These are phyloP conservation scores for Tetropium fuscum DNA, from an alignment of 2,888 invertebrate species.

Conservation along the genomic window DNA sequence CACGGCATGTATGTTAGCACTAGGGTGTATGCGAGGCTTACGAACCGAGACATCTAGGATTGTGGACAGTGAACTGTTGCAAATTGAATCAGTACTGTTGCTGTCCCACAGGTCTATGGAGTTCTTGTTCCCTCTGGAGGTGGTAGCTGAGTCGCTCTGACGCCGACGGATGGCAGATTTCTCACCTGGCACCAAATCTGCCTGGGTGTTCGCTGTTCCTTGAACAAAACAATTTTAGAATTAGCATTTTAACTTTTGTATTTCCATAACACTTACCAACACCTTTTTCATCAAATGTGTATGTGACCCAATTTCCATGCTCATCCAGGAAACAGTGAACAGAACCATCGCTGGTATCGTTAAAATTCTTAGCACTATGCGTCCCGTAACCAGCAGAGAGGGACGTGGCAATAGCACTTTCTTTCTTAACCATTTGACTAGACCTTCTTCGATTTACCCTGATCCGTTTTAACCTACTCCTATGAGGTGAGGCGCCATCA, in stretches of 20 bases:
- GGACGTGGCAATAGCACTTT: slow-evolving; percentile 63
- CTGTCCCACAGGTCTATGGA: slow-evolving; percentile 57
- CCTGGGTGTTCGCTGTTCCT: slow-evolving; percentile 48
- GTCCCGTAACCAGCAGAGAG: slow-evolving; percentile 66
- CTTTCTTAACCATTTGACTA: slow-evolving; percentile 48
- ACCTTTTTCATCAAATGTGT: slow-evolving; percentile 86
- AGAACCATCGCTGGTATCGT: slow-evolving; percentile 86
- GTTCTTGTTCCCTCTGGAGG: slow-evolving; percentile 53
- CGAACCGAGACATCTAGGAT: slow-evolving; percentile 55
- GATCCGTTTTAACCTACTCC: slow-evolving; percentile 45
- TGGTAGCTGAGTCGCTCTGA: slow-evolving; percentile 36
- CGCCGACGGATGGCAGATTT: slow-evolving; percentile 53
- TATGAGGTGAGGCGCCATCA: slow-evolving; percentile 44
- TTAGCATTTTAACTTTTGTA: no score
- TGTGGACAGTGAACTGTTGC: slow-evolving; percentile 67
- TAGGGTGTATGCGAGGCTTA: slow-evolving; percentile 32
- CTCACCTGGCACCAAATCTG: slow-evolving; percentile 41
- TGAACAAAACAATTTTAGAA: slow-evolving; percentile 11
- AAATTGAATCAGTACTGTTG: slow-evolving; percentile 64
- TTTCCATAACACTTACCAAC: slow-evolving; percentile 58
- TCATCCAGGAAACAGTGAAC: slow-evolving; percentile 90
- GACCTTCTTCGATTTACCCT: slow-evolving; percentile 39
- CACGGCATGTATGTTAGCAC: slow-evolving; percentile 27
- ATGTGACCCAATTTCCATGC: slow-evolving; percentile 87
- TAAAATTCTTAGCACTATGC: slow-evolving; percentile 83